These are phyloP conservation scores for Papilio protenor DNA, from an alignment of 2,888 invertebrate genomes.

Conservation along the genomic window DNA sequence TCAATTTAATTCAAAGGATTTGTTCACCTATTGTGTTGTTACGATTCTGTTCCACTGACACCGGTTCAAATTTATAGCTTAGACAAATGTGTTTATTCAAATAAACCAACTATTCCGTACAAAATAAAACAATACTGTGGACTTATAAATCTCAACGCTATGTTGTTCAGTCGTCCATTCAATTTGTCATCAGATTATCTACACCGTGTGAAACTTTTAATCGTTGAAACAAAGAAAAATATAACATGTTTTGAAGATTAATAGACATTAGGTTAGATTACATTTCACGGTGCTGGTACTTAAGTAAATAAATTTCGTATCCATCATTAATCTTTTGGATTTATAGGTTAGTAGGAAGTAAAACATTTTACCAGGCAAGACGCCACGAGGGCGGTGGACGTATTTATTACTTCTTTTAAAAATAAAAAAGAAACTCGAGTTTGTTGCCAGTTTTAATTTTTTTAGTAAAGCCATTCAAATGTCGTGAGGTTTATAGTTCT, in stretches of 20 bases:
- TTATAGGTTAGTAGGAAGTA: constrained; percentile 72
- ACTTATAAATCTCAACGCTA: constrained; percentile 35
- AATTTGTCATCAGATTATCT: constrained; percentile 44
- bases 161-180: constrained; percentile 38
- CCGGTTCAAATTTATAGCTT: constrained; percentile 33
- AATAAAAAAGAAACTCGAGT: constrained; percentile 70
- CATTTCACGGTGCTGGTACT: constrained; percentile 73
- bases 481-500: constrained; percentile 56
- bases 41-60: constrained; percentile 25
- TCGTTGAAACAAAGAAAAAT: constrained; percentile 47
- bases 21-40: constrained; percentile 21
- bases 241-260: constrained; percentile 69
- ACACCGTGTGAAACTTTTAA: constrained; percentile 44
- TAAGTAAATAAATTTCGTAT: constrained; percentile 77
- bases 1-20: constrained; percentile 11
- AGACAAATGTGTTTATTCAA: constrained; percentile 39
- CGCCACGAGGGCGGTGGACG: constrained; percentile 70
- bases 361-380: constrained; percentile 62
- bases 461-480: constrained; percentile 60
- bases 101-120: constrained; percentile 34
- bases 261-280: constrained; percentile 74
- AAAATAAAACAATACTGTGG: constrained; percentile 41
- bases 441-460: constrained; percentile 67
- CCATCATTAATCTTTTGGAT: constrained; percentile 79
- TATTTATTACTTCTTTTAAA: constrained; percentile 73